Evolutionary conservation across 2,113 vertebrate species (phyloP).

Genomic region (Morone chrysops): DNA sequence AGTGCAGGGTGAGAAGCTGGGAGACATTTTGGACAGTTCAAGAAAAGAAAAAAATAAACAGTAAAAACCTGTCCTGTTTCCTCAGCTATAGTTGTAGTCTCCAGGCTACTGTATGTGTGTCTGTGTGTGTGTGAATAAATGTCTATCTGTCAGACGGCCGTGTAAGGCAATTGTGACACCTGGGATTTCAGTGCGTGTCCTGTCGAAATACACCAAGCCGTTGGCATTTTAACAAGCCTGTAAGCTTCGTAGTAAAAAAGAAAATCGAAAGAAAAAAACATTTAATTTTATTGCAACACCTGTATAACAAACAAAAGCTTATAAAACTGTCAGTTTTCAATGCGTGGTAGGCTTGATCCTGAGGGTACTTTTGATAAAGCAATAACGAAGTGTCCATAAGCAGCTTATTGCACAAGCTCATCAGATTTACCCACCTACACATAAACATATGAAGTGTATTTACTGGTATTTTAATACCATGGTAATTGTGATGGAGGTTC

Average conservation of each 20-base stretch:
- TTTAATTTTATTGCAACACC: slow-evolving; percentile 15
- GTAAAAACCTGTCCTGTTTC: slow-evolving; percentile 38
- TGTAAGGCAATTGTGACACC: slow-evolving; percentile 53
- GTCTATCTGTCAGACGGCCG: slow-evolving; percentile 41
- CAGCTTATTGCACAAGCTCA: not conserved
- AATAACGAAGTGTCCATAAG: not conserved
- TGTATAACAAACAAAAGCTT: slow-evolving; percentile 23
- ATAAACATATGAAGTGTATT: not conserved
- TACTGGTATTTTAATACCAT: not conserved
- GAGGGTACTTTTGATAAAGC: not conserved
- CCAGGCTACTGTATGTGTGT: slow-evolving; percentile 24
- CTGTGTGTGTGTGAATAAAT: slow-evolving; percentile 27
- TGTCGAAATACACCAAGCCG: slow-evolving; percentile 44
- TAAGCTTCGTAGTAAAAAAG: not conserved
- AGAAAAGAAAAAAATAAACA: slow-evolving; percentile 20
- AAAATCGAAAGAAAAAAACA: not conserved
- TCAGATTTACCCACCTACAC: not conserved
- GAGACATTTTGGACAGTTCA: slow-evolving; percentile 34
- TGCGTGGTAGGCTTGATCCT: not conserved
- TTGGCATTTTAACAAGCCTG: slow-evolving; percentile 49
- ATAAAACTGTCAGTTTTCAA: slow-evolving; percentile 38
- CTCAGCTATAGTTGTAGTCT: slow-evolving; percentile 43
- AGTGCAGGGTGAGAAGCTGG: not conserved
- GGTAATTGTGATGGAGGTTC: too few species aligned
- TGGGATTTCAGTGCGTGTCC: slow-evolving; percentile 53